These are phyloP conservation scores for Argopecten irradians DNA, from an alignment of 1,140 invertebrate genomes.

Conservation along the genomic window DNA sequence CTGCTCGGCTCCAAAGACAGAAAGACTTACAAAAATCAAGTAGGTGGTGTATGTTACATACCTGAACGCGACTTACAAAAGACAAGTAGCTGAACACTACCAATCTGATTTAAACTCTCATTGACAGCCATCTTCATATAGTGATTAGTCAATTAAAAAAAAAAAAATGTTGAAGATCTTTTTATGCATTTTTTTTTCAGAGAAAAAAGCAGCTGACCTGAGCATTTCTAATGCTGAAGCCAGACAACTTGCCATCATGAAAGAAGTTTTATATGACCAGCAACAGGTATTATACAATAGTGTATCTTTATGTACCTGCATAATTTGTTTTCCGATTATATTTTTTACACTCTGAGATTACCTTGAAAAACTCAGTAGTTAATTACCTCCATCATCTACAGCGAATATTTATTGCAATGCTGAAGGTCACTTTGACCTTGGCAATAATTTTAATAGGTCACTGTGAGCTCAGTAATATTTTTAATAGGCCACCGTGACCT, in stretches of 20 bases:
- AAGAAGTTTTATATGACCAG: conserved; percentile 73
- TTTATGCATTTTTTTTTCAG: conserved; percentile 44
- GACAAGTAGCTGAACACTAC: not conserved
- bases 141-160: not conserved
- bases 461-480: too few species aligned
- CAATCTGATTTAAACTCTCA: not conserved
- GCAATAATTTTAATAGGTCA: too few species aligned
- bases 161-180: not conserved
- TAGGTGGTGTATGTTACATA: not conserved
- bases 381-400: too few species aligned
- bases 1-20: conserved; percentile 58
- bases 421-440: too few species aligned
- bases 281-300: conserved; percentile 59
- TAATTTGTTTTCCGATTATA: not conserved
- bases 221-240: conserved; percentile 59
- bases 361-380: not conserved
- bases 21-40: not conserved
- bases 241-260: conserved; percentile 70
- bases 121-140: not conserved
- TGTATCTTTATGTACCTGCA: not conserved
- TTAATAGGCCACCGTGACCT: too few species aligned
- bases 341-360: not conserved
- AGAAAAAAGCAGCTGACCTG: conserved; percentile 47
- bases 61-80: too few species aligned
- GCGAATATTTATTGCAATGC: too few species aligned